Evolutionary conservation across 2,797 vertebrate genomes (phyloP).

Genomic region (Xiphophorus birchmanni): DNA sequence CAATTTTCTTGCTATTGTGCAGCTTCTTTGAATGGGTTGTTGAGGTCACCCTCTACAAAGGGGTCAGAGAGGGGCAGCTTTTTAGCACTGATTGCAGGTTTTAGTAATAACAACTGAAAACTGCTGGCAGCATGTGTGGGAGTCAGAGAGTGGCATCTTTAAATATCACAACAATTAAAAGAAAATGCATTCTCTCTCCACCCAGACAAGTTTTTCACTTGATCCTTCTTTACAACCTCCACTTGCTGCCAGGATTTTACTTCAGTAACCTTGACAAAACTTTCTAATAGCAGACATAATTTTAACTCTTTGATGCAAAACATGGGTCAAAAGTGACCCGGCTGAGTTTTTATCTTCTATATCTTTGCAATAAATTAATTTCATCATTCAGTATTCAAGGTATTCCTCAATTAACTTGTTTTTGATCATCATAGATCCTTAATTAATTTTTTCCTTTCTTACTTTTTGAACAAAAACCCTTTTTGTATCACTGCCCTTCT

Average conservation of each 20-base stretch:
- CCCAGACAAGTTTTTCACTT: background rate
- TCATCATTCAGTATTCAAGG: too few relatives aligned
- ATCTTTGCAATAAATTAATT: too few relatives aligned
- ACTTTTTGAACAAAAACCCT: too few relatives aligned
- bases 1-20: conserved; percentile 4
- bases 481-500: too few relatives aligned
- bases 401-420: too few relatives aligned
- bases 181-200: background rate
- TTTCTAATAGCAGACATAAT: background rate
- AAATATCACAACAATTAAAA: conserved; percentile 6
- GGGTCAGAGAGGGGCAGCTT: background rate
- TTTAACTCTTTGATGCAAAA: too few relatives aligned
- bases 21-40: background rate
- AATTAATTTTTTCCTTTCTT: too few relatives aligned
- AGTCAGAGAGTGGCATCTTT: background rate
- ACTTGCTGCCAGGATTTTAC: background rate
- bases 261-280: background rate
- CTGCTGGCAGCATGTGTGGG: conserved; percentile 16
- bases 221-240: background rate
- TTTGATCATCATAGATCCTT: too few relatives aligned
- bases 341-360: too few relatives aligned
- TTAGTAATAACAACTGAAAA: conserved; percentile 14
- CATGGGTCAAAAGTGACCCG: too few relatives aligned
- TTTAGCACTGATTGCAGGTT: conserved; percentile 37
- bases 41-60: background rate